Percentiles rank a stretch among this genome's conserved stretches.
phyloP scores from a whole-genome alignment of 2,888 invertebrate species.

The Polyommatus icarus region DNA sequence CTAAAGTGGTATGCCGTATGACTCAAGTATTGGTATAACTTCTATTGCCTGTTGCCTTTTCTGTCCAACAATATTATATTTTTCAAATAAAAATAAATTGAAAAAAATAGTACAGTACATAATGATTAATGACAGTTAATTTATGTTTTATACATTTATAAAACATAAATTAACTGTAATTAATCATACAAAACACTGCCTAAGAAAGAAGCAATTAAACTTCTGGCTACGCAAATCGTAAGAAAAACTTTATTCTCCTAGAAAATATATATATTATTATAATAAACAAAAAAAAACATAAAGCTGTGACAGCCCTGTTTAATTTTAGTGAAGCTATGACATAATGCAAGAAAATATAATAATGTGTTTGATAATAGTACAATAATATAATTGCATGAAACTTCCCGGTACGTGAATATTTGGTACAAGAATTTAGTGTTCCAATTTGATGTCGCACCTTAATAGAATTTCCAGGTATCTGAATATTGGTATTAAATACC shows the following conservation, averaged over 20 bases:
- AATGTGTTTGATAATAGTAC: background rate
- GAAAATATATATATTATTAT: too few relatives aligned
- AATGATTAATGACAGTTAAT: background rate
- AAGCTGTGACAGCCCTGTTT: background rate
- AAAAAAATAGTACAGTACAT: too few relatives aligned
- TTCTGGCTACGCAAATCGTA: background rate
- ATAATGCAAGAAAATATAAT: slow-evolving; percentile 6
- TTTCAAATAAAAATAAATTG: too few relatives aligned
- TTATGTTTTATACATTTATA: background rate
- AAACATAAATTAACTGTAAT: too few relatives aligned
- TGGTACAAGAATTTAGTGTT: slow-evolving; percentile 2
- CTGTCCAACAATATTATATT: background rate
- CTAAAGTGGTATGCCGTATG: background rate
- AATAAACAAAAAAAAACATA: background rate
- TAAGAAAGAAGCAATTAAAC: background rate
- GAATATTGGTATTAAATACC: background rate
- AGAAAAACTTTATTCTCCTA: background rate
- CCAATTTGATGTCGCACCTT: background rate
- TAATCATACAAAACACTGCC: background rate
- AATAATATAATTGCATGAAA: background rate
- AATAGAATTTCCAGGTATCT: background rate
- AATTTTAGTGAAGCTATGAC: background rate
- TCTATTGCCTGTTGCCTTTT: background rate
- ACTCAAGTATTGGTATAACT: background rate
- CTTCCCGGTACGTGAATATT: background rate